Evolutionary conservation across 2,113 vertebrate genomes (phyloP).

Genomic region (Oreochromis niloticus): DNA sequence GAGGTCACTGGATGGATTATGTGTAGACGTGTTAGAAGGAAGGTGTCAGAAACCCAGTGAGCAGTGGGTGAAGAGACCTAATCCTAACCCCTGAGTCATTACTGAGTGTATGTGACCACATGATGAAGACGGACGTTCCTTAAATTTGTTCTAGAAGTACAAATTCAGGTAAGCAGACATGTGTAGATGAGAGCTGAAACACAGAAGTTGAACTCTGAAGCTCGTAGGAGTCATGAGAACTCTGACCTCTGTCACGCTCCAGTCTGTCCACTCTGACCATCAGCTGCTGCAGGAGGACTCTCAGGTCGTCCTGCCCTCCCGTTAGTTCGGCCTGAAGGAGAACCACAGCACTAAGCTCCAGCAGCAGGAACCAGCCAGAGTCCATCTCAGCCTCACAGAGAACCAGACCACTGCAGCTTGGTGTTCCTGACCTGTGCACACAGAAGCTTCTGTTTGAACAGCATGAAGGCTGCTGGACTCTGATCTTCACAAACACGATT

Average conservation of each 20-base stretch:
- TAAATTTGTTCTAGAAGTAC: too few relatives aligned
- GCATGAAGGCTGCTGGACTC: neutral
- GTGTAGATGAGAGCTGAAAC: neutral
- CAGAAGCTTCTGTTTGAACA: neutral
- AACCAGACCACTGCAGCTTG: neutral
- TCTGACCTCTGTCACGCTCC: neutral
- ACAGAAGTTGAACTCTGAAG: neutral
- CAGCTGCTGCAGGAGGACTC: neutral
- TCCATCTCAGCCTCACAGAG: neutral
- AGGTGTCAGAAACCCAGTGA: too few relatives aligned
- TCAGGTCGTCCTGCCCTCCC: neutral
- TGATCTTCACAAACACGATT: neutral
- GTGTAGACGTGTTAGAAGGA: too few relatives aligned
- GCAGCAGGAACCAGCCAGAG: neutral
- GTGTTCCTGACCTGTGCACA: neutral
- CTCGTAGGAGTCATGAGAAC: neutral
- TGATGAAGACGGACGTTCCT: too few relatives aligned
- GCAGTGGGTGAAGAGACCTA: too few relatives aligned
- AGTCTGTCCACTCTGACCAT: neutral
- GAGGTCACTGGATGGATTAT: too few relatives aligned
- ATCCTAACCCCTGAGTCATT: too few relatives aligned
- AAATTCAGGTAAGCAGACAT: too few relatives aligned
- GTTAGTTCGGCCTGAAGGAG: neutral
- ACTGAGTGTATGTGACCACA: too few relatives aligned
- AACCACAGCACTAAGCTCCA: neutral